A percentile compares a stretch with the other conserved stretches of the same genome.
phyloP scores from a whole-genome alignment of 2,888 invertebrate species.

The Leistus spinibarbis region DNA sequence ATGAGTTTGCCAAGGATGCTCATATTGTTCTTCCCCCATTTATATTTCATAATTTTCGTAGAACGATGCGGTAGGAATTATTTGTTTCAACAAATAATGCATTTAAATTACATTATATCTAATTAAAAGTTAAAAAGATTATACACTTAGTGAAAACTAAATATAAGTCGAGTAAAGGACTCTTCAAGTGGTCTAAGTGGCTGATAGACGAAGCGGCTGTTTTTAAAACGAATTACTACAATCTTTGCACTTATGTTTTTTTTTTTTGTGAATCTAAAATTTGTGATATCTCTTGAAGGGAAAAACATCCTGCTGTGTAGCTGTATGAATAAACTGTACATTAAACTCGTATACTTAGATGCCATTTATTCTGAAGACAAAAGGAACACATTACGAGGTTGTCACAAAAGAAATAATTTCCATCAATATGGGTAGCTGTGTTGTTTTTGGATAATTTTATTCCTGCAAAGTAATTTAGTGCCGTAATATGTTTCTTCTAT shows the following conservation, averaged over 20 bases:
- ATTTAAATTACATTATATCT: too few relatives aligned
- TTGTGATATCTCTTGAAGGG: too few relatives aligned
- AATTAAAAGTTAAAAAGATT: too few relatives aligned
- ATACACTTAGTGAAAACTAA: too few relatives aligned
- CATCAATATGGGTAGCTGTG: slow-evolving; percentile 15
- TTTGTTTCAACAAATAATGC: too few relatives aligned
- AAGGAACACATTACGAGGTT: neutral
- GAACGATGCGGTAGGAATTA: too few relatives aligned
- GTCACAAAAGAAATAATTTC: slow-evolving; percentile 24
- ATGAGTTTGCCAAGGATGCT: neutral
- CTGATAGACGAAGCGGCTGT: too few relatives aligned
- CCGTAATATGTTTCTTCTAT: neutral
- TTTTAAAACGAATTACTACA: too few relatives aligned
- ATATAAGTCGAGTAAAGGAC: too few relatives aligned
- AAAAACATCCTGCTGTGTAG: neutral
- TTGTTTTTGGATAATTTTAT: slow-evolving; percentile 33
- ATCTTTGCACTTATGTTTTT: too few relatives aligned
- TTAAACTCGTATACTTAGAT: neutral
- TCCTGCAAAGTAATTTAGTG: slow-evolving; percentile 32
- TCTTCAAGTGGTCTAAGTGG: too few relatives aligned
- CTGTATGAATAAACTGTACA: neutral
- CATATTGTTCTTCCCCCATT: neutral
- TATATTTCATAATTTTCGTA: neutral
- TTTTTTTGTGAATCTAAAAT: too few relatives aligned
- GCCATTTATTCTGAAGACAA: neutral